Percentiles rank a stretch among this genome's conserved stretches.
Evolutionary conservation across 2,888 invertebrate species (phyloP).

Genomic region (Crocallis elinguaria): DNA sequence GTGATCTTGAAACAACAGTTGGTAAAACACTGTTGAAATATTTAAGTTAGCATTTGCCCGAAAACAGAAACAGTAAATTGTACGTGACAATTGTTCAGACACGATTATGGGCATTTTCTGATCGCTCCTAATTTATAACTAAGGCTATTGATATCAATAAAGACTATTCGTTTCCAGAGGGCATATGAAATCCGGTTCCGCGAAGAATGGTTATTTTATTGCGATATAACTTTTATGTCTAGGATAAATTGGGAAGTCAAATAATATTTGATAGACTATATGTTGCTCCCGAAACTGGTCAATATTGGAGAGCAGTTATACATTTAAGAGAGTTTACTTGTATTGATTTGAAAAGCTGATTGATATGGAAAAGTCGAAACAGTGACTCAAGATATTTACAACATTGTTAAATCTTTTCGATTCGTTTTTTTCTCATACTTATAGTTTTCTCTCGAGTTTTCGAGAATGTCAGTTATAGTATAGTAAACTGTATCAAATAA

Average conservation of each 20-base stretch:
- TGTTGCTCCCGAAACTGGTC: background rate
- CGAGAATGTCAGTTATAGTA: too few species aligned
- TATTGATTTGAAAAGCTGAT: too few species aligned
- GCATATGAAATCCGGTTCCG: conserved; percentile 4
- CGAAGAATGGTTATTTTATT: background rate
- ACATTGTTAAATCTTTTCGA: too few species aligned
- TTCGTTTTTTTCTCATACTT: too few species aligned
- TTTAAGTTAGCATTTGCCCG: conserved; percentile 12
- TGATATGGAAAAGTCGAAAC: too few species aligned
- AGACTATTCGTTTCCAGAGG: conserved; percentile 19
- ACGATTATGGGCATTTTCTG: conserved; percentile 69
- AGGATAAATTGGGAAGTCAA: background rate
- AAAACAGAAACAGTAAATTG: conserved; percentile 27
- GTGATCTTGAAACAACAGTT: conserved; percentile 30
- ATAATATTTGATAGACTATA: background rate
- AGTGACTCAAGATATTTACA: too few species aligned
- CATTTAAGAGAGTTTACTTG: too few species aligned
- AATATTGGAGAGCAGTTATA: too few species aligned
- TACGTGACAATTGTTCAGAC: conserved; percentile 67
- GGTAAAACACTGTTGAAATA: conserved; percentile 33
- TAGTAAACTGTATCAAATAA: too few species aligned
- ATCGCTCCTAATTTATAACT: conserved; percentile 35
- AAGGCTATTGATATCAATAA: conserved; percentile 23
- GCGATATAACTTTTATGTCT: background rate
- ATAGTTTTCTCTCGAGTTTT: too few species aligned